Evolutionary conservation across 1,140 invertebrate genomes (phyloP).

Genomic region (Procambarus virginalis): DNA sequence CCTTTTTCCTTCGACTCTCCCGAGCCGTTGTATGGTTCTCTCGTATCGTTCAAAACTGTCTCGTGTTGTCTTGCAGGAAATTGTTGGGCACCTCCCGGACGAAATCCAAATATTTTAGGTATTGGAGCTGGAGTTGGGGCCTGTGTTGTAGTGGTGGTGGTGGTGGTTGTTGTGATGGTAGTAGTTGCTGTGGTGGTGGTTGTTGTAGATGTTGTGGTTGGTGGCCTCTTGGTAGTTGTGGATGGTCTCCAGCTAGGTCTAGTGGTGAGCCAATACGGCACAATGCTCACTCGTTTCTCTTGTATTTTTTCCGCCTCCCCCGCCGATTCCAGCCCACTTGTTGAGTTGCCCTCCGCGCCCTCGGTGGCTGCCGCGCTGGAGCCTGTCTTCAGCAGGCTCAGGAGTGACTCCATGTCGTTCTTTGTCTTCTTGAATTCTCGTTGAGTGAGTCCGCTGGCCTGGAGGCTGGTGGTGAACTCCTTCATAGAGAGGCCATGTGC

Average conservation of each 20-base stretch:
- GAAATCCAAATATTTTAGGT: slow-evolving; percentile 58
- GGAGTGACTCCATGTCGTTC: slow-evolving; percentile 38
- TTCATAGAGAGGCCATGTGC: slow-evolving; percentile 61
- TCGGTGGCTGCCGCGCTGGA: background rate
- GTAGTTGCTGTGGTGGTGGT: slow-evolving; percentile 12
- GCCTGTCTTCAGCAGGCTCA: slow-evolving; percentile 33
- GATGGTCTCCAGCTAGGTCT: slow-evolving; percentile 46
- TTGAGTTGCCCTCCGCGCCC: background rate
- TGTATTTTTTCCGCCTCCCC: background rate
- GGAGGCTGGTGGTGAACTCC: slow-evolving; percentile 52
- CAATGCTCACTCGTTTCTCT: background rate
- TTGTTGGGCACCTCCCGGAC: slow-evolving; percentile 23
- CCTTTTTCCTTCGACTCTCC: slow-evolving; percentile 12
- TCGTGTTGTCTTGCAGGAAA: background rate
- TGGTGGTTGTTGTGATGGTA: slow-evolving; percentile 20
- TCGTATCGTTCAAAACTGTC: background rate
- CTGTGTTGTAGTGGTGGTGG: slow-evolving; percentile 11
- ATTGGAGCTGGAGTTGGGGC: slow-evolving; percentile 2
- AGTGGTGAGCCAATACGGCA: slow-evolving; percentile 40
- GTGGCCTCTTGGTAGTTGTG: background rate
- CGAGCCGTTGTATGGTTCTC: background rate
- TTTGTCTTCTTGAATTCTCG: slow-evolving; percentile 47
- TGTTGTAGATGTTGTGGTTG: slow-evolving; percentile 16
- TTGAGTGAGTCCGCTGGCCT: slow-evolving; percentile 54
- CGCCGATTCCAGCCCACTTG: background rate